These are phyloP conservation scores for Petrosia ficiformis DNA, from an alignment of 37 sponge, comb jelly and placozoan genomes.

Conservation along the genomic window DNA sequence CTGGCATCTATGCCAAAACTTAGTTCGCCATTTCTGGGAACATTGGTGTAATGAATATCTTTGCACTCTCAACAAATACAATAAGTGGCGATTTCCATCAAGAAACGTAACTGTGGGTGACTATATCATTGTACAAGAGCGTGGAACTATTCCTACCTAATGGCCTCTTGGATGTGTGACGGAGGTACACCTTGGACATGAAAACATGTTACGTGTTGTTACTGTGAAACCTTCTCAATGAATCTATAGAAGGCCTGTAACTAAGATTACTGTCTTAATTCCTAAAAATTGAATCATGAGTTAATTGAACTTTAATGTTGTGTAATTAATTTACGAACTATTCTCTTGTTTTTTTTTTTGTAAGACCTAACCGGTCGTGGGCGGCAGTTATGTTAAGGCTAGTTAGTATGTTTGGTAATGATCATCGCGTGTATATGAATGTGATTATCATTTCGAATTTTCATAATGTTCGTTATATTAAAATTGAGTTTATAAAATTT, in stretches of 20 bases:
- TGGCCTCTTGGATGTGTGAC: slow-evolving; percentile 35
- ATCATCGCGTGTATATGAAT: too few species aligned
- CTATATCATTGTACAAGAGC: slow-evolving; percentile 12
- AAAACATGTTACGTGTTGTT: slow-evolving; percentile 22
- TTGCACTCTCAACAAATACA: slow-evolving; percentile 1
- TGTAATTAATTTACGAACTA: background rate
- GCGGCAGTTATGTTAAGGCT: background rate
- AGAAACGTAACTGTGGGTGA: slow-evolving; percentile 21
- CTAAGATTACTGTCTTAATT: slow-evolving; percentile 16
- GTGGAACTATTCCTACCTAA: background rate
- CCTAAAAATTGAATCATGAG: background rate
- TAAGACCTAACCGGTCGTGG: background rate
- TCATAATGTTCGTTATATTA: too few species aligned
- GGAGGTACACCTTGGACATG: slow-evolving; percentile 26
- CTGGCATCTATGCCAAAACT: slow-evolving; percentile 23
- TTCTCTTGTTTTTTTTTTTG: background rate
- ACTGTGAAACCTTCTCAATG: slow-evolving; percentile 15
- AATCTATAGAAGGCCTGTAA: slow-evolving; percentile 25
- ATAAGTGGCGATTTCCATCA: slow-evolving; percentile 22
- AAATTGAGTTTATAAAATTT: too few species aligned
- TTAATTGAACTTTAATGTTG: background rate
- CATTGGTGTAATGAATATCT: slow-evolving; percentile 24
- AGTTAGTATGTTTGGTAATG: too few species aligned
- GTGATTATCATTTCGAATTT: too few species aligned
- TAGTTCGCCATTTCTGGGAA: slow-evolving; percentile 40